A percentile compares a stretch with the other conserved stretches of the same genome.
These are phyloP conservation scores for Gallinago paraguaiae DNA, from an alignment of 2,113 vertebrate species.

Conservation along the genomic window DNA sequence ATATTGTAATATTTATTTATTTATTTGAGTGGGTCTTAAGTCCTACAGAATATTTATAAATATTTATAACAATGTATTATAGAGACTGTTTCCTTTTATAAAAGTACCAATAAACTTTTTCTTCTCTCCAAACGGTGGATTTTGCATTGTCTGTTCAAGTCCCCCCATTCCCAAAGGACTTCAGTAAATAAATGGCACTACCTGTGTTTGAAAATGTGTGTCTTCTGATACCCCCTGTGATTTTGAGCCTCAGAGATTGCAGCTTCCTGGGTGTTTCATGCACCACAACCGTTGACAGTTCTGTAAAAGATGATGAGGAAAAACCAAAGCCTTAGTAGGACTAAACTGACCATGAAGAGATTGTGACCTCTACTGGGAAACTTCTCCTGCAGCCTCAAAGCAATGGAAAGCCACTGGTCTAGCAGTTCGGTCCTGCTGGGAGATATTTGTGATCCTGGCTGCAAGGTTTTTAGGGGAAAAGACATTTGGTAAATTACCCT, in stretches of 20 bases:
- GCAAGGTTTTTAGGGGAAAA: background rate
- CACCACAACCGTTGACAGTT: background rate
- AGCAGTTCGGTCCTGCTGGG: background rate
- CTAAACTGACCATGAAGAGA: background rate
- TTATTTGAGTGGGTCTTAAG: conserved; percentile 82
- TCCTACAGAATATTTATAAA: conserved; percentile 84
- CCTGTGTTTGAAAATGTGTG: background rate
- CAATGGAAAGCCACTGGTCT: background rate
- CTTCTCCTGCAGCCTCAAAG: background rate
- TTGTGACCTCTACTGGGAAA: background rate
- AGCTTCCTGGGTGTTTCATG: background rate
- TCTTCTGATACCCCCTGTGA: background rate
- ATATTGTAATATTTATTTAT: conserved; percentile 90
- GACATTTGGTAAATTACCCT: background rate
- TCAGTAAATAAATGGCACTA: background rate
- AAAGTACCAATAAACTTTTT: conserved; percentile 71
- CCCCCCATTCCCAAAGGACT: background rate
- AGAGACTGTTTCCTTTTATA: conserved; percentile 38
- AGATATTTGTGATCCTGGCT: background rate
- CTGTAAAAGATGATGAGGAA: background rate
- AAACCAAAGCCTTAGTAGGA: background rate
- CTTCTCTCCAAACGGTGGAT: conserved; percentile 16
- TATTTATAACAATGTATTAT: conserved; percentile 83
- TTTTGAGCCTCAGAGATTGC: background rate
- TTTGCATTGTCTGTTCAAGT: background rate